A percentile compares a stretch with the other conserved stretches of the same genome.
Evolutionary conservation across 2,797 vertebrate genomes (phyloP).

Genomic region (Alauda arvensis): DNA sequence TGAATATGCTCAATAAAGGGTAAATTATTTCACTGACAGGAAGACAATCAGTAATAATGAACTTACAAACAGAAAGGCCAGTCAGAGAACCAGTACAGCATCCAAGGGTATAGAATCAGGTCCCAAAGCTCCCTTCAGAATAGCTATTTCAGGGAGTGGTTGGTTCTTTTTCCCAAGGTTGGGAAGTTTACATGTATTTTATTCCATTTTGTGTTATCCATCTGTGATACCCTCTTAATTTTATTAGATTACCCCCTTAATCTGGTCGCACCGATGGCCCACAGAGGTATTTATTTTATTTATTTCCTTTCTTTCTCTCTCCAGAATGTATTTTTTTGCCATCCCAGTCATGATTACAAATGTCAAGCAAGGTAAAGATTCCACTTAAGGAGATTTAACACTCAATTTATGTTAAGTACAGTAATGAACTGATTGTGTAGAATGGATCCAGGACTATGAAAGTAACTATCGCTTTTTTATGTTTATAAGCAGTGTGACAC

Average conservation of each 20-base stretch:
- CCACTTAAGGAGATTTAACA: background rate
- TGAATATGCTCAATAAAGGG: background rate
- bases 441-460: background rate
- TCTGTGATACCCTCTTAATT: background rate
- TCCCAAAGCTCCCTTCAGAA: background rate
- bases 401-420: background rate
- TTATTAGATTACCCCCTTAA: background rate
- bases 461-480: background rate
- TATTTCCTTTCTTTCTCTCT: background rate
- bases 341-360: background rate
- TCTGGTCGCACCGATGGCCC: background rate
- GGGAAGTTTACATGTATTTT: background rate
- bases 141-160: background rate
- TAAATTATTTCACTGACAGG: background rate
- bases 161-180: background rate
- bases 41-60: background rate
- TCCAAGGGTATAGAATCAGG: background rate
- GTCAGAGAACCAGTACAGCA: background rate
- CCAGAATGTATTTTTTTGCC: background rate
- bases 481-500: background rate
- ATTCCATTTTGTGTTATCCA: background rate
- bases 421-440: conserved; percentile 4
- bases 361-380: background rate
- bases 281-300: background rate
- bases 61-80: background rate